These are phyloP conservation scores for Pseudoatta argentina DNA, from an alignment of 1,140 invertebrate genomes.

Conservation along the genomic window DNA sequence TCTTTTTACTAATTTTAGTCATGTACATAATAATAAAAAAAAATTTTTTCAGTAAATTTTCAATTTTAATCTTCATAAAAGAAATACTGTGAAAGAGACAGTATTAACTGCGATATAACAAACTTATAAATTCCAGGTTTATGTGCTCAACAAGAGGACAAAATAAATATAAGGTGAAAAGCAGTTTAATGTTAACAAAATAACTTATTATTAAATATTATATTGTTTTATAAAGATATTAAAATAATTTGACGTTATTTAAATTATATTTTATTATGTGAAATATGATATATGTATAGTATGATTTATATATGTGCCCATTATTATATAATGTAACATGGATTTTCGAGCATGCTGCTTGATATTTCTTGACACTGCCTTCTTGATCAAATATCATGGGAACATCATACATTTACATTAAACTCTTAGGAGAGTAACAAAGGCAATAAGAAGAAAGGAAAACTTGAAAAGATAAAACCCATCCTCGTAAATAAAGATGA, in stretches of 20 bases:
- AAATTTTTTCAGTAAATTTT: constrained; percentile 6
- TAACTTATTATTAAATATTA: constrained; percentile 18
- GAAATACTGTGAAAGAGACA: not conserved
- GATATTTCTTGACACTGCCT: constrained; percentile 17
- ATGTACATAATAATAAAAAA: not conserved
- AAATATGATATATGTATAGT: constrained; percentile 1
- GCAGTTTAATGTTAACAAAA: constrained; percentile 40
- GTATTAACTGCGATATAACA: constrained; percentile 20
- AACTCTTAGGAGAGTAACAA: constrained; percentile 83
- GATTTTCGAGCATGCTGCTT: constrained; percentile 37
- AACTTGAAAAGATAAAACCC: constrained; percentile 87
- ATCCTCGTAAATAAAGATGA: constrained; percentile 90
- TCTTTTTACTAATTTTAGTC: not conserved
- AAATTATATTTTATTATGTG: constrained; percentile 1
- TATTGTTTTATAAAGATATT: constrained; percentile 11
- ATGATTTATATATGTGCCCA: constrained; percentile 48
- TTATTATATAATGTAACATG: constrained; percentile 63
- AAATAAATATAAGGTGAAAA: constrained; percentile 79
- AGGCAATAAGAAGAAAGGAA: constrained; percentile 86
- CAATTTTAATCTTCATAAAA: constrained; percentile 1
- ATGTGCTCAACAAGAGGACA: constrained; percentile 75
- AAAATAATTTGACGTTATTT: constrained; percentile 10
- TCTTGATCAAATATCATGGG: constrained; percentile 37
- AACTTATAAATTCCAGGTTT: constrained; percentile 79
- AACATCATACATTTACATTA: constrained; percentile 73